These are phyloP conservation scores for Nycticebus coucang DNA, from an alignment of 2,113 vertebrate genomes.

Conservation along the genomic window DNA sequence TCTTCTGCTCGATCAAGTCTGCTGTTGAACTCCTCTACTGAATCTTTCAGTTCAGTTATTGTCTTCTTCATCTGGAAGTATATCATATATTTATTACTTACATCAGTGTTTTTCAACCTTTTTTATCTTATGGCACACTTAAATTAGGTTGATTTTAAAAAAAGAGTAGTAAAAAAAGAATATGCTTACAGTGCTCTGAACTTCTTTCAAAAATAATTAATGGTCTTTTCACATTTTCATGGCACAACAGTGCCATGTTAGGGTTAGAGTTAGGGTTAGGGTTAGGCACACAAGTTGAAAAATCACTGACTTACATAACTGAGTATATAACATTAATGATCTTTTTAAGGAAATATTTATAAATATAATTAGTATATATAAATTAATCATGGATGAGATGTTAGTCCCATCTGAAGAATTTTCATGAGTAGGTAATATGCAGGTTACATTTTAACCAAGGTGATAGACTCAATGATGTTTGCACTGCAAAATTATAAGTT, in stretches of 20 bases:
- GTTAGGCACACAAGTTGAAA: too few relatives aligned
- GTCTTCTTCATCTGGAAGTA: neutral
- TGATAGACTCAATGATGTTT: neutral
- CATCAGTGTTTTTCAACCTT: too few relatives aligned
- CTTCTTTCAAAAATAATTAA: too few relatives aligned
- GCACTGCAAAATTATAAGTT: conserved; percentile 9
- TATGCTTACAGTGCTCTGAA: too few relatives aligned
- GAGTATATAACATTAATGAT: neutral
- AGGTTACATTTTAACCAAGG: conserved; percentile 13
- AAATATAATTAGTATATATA: neutral
- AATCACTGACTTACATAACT: too few relatives aligned
- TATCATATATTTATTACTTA: conserved; percentile 49
- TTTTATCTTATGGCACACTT: too few relatives aligned
- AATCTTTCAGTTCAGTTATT: neutral
- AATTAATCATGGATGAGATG: neutral
- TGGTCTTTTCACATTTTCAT: too few relatives aligned
- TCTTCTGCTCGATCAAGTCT: neutral
- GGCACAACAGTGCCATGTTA: too few relatives aligned
- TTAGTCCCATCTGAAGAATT: neutral
- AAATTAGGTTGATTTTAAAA: too few relatives aligned
- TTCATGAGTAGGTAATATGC: neutral
- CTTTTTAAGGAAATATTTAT: conserved; percentile 23
- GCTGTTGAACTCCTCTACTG: neutral
- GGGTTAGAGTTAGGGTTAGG: too few relatives aligned
- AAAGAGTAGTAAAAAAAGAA: too few relatives aligned